Base-by-base conservation (phyloP, 2,888 invertebrate species). In the Ommatoiulus sabulosus region DNA sequence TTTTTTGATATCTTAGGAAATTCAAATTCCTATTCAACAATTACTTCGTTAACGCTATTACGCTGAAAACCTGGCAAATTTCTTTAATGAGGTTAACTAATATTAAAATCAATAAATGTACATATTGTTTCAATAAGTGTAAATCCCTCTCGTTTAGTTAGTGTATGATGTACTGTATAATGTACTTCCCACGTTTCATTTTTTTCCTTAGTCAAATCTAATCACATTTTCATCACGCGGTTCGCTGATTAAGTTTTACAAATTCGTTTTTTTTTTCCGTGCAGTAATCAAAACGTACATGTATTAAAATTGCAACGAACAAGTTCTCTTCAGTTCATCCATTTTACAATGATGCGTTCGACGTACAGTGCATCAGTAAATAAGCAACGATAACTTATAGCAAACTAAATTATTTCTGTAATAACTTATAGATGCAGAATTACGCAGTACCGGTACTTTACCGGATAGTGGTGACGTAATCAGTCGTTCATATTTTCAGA, bases 181-280 rank as follows among this genome's bases (percentile, higher is more conserved):
- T 35, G 35, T 2, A 10, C 10, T 35, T 35, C 15, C 35, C 80
- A 35, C 80, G 24, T 35, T 80, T 80, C 35, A 35, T 80, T 17
- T 57, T 57, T 57, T 57, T 57, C n/a, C n/a, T 57, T 5, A 57
- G 57, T 80, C 35, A 35, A 35, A 80, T 80, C 12, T 80, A 80
- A 80, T 35, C 35, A 35, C 35, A 35, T 35, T 80, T 35, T 35
- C 80, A 80, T 80, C 80, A 80, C 35, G 80, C 80, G 80, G 80
- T 80, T 80, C 24, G 35, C 35, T 80, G 80, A 80, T 80, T 80
- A 80, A 80, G 35, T 80, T 80, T 35, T 15, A 24, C 35, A 80
- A 24, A 24, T 80, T 35, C 35, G 80, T 80, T 12, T 15, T 80
- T 35, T 80, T 10, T 35, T 80, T 80, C 2, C 80, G 80, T 5